Evolutionary conservation across 2,888 invertebrate genomes (phyloP), one percentile per base, ranked within the genome.

Genomic region (Anoplius nigerrimus): DNA sequence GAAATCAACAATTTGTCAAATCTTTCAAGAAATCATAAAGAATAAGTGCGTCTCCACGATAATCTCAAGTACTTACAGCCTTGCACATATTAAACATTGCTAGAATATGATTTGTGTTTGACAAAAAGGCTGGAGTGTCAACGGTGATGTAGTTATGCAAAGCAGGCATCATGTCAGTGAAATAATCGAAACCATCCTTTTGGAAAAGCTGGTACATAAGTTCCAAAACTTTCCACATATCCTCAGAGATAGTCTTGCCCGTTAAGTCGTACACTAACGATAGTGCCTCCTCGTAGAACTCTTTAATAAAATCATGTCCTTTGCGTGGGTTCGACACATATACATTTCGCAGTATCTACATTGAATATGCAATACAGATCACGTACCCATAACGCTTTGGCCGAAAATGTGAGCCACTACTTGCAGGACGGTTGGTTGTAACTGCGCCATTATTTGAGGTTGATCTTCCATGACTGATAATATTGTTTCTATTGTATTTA

Each of bases 121-220:
- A 94, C 43, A 99, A 91, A 89, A 99, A 99, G 15, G 96, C 96
- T 66, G 94, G 93, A 0, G 98, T 97, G 87, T 99, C 99, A 2
- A 98, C 95, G 0, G 97, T 98, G 60, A 99, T 94, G 89, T 98
- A 99, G 90, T 99, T 98, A 89, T 99, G 98, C 34, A 99, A 91
- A 5, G 97, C 95, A 0, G 99, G 98, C 98, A 99, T 98, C 95
- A 99, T 97, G 84, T 99, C 99, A 69, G 94, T 94, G 89, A 99
- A 99, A 90, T 97, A 98, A 86, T 98, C 98, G 64, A 95, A 93
- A 51, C 97, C 98, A 87, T 98, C 97, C 85, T 97, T 96, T 90
- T 97, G 95, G 86, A 98, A 98, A 77, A 97, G 94, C 87, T 94
- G 93, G 89, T 97, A 97, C 81, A 97, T 91, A 62, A 97, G 90